These are phyloP conservation scores for Watersipora subatra DNA, from an alignment of 1,140 invertebrate species.

Conservation along the genomic window DNA sequence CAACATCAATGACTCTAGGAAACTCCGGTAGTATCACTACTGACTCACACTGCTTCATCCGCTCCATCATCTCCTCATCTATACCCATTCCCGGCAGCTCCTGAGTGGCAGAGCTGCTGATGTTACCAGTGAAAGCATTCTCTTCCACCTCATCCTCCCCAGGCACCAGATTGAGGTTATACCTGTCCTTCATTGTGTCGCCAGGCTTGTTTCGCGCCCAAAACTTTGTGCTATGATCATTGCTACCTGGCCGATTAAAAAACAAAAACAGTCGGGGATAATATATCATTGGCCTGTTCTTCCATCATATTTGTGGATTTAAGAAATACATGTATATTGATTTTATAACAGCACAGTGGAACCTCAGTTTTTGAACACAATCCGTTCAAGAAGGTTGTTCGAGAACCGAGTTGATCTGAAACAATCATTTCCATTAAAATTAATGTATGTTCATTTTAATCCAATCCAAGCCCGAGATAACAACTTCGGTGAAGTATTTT, in stretches of 20 bases:
- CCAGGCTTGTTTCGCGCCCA: conserved; percentile 97
- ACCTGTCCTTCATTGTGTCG: conserved; percentile 89
- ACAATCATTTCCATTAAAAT: no score
- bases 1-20: no score
- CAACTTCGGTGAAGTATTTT: no score
- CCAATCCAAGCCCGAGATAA: no score
- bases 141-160: conserved; percentile 48
- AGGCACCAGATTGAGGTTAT: conserved; percentile 70
- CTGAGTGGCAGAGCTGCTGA: neutral
- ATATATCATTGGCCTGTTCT: neutral
- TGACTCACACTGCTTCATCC: neutral
- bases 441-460: no score
- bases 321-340: neutral
- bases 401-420: no score
- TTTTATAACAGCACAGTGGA: no score
- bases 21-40: no score
- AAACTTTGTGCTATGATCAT: conserved; percentile 76
- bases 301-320: no score
- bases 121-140: neutral
- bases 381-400: no score
- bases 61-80: neutral
- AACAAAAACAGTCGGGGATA: neutral
- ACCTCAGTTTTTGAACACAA: no score
- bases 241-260: conserved; percentile 4
- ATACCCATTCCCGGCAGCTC: neutral